phyloP scores from a whole-genome alignment of 2,888 invertebrate genomes.

The Nephrocerus scutellatus region DNA sequence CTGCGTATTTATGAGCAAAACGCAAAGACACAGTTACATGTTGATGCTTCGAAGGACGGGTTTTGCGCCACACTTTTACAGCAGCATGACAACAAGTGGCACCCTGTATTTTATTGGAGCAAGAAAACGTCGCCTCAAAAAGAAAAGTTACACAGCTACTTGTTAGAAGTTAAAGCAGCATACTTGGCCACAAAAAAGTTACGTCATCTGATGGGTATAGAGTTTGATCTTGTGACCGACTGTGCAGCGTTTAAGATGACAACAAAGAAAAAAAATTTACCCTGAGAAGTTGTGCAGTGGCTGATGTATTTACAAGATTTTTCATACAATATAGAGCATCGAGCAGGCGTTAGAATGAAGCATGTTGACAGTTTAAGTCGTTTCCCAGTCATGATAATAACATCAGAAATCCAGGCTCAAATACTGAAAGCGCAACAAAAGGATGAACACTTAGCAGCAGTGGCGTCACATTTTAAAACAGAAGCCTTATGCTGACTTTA shows the following conservation, averaged over 20 bases:
- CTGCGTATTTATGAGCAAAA: too few species aligned
- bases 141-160: constrained; percentile 22
- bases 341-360: constrained; percentile 14
- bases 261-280: constrained; percentile 19
- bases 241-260: constrained; percentile 22
- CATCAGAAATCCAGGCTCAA: constrained; percentile 5
- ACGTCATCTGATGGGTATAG: constrained; percentile 21
- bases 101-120: too few species aligned
- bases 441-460: constrained; percentile 13
- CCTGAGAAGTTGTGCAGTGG: constrained; percentile 18
- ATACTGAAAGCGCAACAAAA: constrained; percentile 17
- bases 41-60: too few species aligned
- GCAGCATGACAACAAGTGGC: too few species aligned
- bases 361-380: constrained; percentile 21
- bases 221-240: constrained; percentile 22
- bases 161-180: constrained; percentile 24
- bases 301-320: constrained; percentile 21
- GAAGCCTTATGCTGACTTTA: constrained; percentile 10
- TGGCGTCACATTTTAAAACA: constrained; percentile 12
- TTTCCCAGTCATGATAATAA: constrained; percentile 13
- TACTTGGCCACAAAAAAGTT: constrained; percentile 25
- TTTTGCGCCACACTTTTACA: too few species aligned
- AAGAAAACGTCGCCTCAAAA: too few species aligned
- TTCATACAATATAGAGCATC: constrained; percentile 23
- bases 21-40: too few species aligned